Evolutionary conservation across 2,797 vertebrate species (phyloP).

Genomic region (Halcyon badia): DNA sequence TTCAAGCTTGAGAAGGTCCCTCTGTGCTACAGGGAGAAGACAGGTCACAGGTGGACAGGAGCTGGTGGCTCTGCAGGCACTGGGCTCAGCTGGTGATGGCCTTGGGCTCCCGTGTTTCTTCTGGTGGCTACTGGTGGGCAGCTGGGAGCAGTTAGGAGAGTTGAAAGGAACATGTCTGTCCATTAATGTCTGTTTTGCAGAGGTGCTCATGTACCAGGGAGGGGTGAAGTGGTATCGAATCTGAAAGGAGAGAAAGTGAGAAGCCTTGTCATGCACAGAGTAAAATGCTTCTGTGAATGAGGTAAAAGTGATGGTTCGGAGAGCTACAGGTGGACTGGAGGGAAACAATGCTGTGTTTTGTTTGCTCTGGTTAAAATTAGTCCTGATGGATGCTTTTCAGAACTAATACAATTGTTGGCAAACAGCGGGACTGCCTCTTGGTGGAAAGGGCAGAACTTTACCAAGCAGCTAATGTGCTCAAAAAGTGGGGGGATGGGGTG

Average conservation of each 20-base stretch:
- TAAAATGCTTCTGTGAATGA: not conserved
- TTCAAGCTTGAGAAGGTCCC: not conserved
- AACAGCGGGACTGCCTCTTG: not conserved
- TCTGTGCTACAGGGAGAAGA: accelerated
- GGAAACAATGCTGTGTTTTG: not conserved
- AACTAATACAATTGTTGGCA: not conserved
- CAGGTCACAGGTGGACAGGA: not conserved
- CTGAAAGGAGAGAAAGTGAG: not conserved
- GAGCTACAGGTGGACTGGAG: not conserved
- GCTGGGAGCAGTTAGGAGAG: not conserved
- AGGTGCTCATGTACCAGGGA: not conserved
- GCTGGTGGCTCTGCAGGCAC: not conserved
- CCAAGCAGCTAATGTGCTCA: not conserved
- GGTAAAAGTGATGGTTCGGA: not conserved
- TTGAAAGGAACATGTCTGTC: not conserved
- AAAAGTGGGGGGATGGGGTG: accelerated
- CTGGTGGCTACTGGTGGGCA: not conserved
- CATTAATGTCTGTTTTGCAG: not conserved
- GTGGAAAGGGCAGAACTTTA: not conserved
- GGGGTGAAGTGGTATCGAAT: not conserved
- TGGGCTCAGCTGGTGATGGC: not conserved
- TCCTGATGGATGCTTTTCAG: not conserved
- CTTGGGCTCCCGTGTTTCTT: not conserved
- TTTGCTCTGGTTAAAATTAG: not conserved
- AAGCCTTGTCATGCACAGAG: not conserved